phyloP scores from a whole-genome alignment of 2,888 invertebrate species.

The Cryptus armator region DNA sequence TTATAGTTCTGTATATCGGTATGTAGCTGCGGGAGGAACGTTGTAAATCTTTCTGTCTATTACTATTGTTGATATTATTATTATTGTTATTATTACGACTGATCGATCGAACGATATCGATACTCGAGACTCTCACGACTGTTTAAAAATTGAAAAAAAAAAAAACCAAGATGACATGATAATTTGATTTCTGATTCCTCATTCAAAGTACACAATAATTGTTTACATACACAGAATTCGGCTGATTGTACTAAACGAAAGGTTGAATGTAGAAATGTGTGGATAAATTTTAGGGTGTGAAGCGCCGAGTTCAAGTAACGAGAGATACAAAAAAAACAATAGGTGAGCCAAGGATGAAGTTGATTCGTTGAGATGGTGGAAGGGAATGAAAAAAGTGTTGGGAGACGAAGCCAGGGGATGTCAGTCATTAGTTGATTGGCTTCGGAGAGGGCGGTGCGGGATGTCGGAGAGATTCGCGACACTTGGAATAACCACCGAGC shows the following conservation, averaged over 20 bases:
- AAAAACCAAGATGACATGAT: constrained; percentile 6
- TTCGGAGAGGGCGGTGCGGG: constrained; percentile 47
- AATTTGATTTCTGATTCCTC: constrained; percentile 71
- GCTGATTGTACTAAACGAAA: constrained; percentile 54
- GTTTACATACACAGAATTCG: constrained; percentile 72
- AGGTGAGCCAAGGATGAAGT: not conserved
- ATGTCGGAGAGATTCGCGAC: constrained; percentile 53
- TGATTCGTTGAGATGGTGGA: constrained; percentile 12
- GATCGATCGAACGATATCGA: no score
- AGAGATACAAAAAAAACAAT: constrained; percentile 7
- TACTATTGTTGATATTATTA: no score
- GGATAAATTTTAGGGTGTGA: constrained; percentile 22
- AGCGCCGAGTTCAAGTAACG: not conserved
- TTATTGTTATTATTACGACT: no score
- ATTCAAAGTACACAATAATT: constrained; percentile 69
- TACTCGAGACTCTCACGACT: no score
- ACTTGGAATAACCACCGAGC: constrained; percentile 61
- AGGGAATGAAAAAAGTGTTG: constrained; percentile 27
- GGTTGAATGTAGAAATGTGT: constrained; percentile 43
- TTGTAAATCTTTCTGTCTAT: no score
- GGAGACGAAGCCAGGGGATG: constrained; percentile 66
- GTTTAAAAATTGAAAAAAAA: not conserved
- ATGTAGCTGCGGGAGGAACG: no score
- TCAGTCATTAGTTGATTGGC: constrained; percentile 79
- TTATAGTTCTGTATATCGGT: no score